phyloP scores from a whole-genome alignment of 2,113 vertebrate genomes.

The Ornithorhynchus anatinus region DNA sequence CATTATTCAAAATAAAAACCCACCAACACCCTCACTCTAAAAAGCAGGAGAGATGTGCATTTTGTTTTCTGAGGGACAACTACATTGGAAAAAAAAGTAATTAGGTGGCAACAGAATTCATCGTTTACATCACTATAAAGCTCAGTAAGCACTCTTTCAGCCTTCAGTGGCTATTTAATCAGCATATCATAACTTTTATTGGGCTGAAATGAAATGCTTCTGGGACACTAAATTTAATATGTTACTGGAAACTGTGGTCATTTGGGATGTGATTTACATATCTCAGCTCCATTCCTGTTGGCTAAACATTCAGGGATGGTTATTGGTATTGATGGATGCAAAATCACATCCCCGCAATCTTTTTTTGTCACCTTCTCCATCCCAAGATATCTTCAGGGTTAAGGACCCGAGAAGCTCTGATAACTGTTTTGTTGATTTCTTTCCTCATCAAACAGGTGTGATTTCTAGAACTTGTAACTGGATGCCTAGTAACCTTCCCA shows the following conservation, averaged over 20 bases:
- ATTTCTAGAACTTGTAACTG: no score
- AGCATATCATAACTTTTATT: constrained; percentile 71
- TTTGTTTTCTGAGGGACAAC: constrained; percentile 46
- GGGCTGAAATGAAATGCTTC: constrained; percentile 63
- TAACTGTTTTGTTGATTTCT: no score
- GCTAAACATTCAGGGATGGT: constrained; percentile 28
- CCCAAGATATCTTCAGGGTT: constrained; percentile 4
- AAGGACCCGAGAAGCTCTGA: no score
- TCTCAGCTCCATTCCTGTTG: constrained; percentile 30
- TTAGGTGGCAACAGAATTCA: constrained; percentile 62
- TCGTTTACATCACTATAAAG: constrained; percentile 57
- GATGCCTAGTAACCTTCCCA: no score
- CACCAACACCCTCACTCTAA: neutral
- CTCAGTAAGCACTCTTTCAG: constrained; percentile 62
- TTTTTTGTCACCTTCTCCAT: no score
- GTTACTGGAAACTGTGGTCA: constrained; percentile 54
- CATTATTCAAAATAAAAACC: constrained; percentile 41
- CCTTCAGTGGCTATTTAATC: constrained; percentile 70
- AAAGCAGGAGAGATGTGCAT: constrained; percentile 31
- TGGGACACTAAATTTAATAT: constrained; percentile 69
- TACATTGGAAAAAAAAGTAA: constrained; percentile 59
- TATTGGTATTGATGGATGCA: constrained; percentile 30
- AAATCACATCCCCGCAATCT: neutral
- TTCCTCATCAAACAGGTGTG: no score
- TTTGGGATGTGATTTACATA: constrained; percentile 68